Evolutionary conservation across 1,140 invertebrate species (phyloP), one percentile per base, ranked within the genome.

Genomic region (Cardiocondyla obscurior): DNA sequence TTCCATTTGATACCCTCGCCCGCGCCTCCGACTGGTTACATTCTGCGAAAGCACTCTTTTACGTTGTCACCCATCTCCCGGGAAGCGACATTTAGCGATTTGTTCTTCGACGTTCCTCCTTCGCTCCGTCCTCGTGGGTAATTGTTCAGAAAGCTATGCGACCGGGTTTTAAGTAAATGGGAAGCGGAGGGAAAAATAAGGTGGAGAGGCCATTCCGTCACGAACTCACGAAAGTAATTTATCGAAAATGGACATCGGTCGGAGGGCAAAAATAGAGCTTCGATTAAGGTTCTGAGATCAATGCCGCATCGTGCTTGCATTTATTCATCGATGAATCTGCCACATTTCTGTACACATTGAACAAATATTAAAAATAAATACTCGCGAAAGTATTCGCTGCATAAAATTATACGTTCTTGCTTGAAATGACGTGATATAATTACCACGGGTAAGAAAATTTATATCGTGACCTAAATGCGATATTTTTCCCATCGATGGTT

Each of bases 71-170:
- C 30, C 57, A 30, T 49, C n/a, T n/a, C n/a, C n/a, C n/a, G 67
- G 73, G 46, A 55, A 67, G 16, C 33, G 19, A 69, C 65, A 36
- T 49, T 64, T 22, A 42, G 58, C 22, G 49, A 84, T 49, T 49
- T 49, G 33, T 28, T n/a, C 36, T 69, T 58, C 60, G 39, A 44
- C 46, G 46, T 76, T 30, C 19, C 44, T 22, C 51, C 19, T 12
- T 33, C 53, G 53, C 19, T 44, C 16, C 25, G 30, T 58, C 8
- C 14, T 57, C 67, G 67, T 53, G 79, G 81, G 57, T 77, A 83
- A 83, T 83, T 77, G 81, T 72, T 83, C 81, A 65, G 81, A 83
- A 83, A 79, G 60, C 72, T 53, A 58, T 64, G 72, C 58, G 73
- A 55, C 72, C 79, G 53, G 73, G 53, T 83, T 77, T 83, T 77